These are phyloP conservation scores for Lepidurus apus DNA, from an alignment of 1,140 invertebrate species.

Conservation along the genomic window DNA sequence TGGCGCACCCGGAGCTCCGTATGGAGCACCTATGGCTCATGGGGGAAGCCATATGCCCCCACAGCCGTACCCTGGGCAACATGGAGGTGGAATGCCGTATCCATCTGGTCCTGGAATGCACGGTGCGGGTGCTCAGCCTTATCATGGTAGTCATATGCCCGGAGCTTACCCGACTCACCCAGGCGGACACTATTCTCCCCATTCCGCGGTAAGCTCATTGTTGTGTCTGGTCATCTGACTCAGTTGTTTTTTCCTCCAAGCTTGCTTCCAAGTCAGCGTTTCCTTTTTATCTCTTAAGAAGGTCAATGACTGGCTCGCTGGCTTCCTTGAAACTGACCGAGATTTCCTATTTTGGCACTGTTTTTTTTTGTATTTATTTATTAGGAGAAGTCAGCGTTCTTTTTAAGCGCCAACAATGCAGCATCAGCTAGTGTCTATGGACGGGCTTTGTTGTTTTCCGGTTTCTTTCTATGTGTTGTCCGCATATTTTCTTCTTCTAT, in stretches of 20 bases:
- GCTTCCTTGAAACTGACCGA: no score
- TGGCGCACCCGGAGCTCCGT: conserved; percentile 32
- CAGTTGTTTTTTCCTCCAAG: not conserved
- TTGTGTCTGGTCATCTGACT: not conserved
- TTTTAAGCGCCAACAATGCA: no score
- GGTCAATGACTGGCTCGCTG: no score
- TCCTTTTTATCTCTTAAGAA: no score
- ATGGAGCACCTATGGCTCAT: not conserved
- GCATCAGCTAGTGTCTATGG: not conserved
- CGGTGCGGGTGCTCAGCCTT: conserved; percentile 24
- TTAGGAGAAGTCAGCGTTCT: no score
- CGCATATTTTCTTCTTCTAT: not conserved
- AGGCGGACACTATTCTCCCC: not conserved
- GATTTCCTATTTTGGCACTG: no score
- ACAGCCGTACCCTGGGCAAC: conserved; percentile 10
- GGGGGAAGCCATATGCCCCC: not conserved
- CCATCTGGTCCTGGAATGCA: conserved; percentile 34
- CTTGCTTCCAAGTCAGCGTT: not conserved
- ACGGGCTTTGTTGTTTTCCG: not conserved
- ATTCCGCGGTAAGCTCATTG: not conserved
- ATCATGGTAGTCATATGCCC: conserved; percentile 22
- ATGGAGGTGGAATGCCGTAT: conserved; percentile 30
- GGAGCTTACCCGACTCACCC: not conserved
- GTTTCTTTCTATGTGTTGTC: not conserved
- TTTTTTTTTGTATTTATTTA: no score